Evolutionary conservation across 1,140 invertebrate species (phyloP).

Genomic region (Apis laboriosa): DNA sequence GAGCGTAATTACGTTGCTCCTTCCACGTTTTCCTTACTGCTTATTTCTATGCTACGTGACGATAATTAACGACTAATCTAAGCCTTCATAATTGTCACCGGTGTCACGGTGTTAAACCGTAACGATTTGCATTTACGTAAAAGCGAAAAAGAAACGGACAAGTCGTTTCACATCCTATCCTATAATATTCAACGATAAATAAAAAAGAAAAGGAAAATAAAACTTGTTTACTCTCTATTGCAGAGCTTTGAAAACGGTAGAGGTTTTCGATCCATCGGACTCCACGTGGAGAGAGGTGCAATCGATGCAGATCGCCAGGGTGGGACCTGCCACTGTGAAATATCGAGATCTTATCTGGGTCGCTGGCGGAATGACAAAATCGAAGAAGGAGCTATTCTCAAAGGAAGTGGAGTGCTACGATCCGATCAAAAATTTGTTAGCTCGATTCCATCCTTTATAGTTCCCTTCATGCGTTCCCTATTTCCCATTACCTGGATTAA

Average conservation of each 20-base stretch:
- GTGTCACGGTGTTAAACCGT: neutral
- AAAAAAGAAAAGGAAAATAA: neutral
- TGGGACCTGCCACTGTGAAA: conserved; percentile 82
- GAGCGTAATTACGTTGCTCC: conserved; percentile 18
- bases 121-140: neutral
- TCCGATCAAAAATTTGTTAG: conserved; percentile 82
- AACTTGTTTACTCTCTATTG: neutral
- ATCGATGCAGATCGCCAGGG: conserved; percentile 81
- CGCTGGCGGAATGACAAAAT: conserved; percentile 84
- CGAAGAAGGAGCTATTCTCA: conserved; percentile 80
- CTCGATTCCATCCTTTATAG: neutral
- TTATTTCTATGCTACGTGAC: conserved; percentile 13
- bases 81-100: conserved; percentile 1
- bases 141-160: too few relatives aligned
- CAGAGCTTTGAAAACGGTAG: conserved; percentile 79
- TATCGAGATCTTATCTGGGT: conserved; percentile 85
- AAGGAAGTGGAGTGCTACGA: conserved; percentile 84
- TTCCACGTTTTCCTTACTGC: conserved; percentile 16
- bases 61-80: conserved; percentile 13
- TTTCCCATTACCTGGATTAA: conserved; percentile 24
- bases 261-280: conserved; percentile 81
- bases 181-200: neutral
- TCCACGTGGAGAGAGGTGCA: conserved; percentile 82
- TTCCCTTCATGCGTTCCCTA: neutral
- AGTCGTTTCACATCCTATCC: neutral